A percentile compares a stretch with the other conserved stretches of the same genome.
phyloP scores from a whole-genome alignment of 2,113 vertebrate species.

The Ranitomeya variabilis region DNA sequence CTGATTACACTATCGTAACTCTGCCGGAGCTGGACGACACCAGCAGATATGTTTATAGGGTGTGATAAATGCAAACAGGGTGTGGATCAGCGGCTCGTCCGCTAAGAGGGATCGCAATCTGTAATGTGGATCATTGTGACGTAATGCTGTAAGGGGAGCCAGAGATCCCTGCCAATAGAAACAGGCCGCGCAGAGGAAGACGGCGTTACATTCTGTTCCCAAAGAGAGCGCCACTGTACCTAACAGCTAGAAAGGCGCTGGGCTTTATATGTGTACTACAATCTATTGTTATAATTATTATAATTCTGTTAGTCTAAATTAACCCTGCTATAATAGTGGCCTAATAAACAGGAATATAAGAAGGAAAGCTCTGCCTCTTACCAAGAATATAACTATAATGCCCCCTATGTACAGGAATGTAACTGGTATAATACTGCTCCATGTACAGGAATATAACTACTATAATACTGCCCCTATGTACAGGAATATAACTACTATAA shows the following conservation, averaged over 20 bases:
- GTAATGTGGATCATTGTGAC: slow-evolving; percentile 15
- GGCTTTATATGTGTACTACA: background rate
- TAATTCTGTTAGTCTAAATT: no score
- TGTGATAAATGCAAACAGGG: slow-evolving; percentile 19
- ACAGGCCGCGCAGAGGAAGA: background rate
- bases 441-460: slow-evolving; percentile 2
- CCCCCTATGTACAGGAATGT: background rate
- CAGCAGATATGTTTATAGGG: slow-evolving; percentile 12
- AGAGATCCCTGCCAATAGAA: background rate
- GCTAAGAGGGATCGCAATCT: background rate
- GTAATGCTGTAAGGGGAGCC: slow-evolving; percentile 10
- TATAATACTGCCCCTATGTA: background rate
- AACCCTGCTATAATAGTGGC: background rate
- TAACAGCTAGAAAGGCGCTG: background rate
- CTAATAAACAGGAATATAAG: background rate
- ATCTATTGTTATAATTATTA: background rate
- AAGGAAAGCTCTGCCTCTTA: background rate
- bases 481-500: no score
- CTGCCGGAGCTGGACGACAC: slow-evolving; percentile 1
- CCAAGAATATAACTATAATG: background rate
- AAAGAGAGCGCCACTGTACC: background rate
- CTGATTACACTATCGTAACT: background rate
- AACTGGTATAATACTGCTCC: background rate
- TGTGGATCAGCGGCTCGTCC: slow-evolving; percentile 15
- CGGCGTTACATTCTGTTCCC: slow-evolving; percentile 12